Evolutionary conservation across 2,888 invertebrate genomes (phyloP), one percentile per base, ranked within the genome.

Genomic region (Uloborus plumipes): DNA sequence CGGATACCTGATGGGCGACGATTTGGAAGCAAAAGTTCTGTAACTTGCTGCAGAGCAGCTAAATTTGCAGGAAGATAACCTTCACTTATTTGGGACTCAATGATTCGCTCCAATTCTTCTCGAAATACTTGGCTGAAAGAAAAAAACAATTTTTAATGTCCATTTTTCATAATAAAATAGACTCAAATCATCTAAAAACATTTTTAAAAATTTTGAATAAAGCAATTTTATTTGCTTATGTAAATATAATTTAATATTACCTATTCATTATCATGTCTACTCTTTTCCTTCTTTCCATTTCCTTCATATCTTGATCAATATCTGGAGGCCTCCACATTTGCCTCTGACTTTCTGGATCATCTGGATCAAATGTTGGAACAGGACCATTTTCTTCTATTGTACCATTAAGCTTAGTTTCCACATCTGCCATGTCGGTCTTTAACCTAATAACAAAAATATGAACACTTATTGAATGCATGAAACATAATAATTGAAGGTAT

Each of bases 201-300:
- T n/a, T n/a, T n/a, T n/a, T n/a, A n/a, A n/a, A n/a, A n/a, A n/a
- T n/a, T n/a, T n/a, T n/a, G n/a, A n/a, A n/a, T n/a, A n/a, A n/a
- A n/a, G n/a, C n/a, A n/a, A n/a, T n/a, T n/a, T n/a, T n/a, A n/a
- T n/a, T n/a, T n/a, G n/a, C n/a, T n/a, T n/a, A n/a, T 31, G 31
- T 31, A 4, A 4, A 31, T 4, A 31, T 7, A 39, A 39, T 39
- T 39, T 39, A 39, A 39, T 39, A 39, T 39, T 71, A 87, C 83
- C 96, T 96, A 86, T 95, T 94, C 94, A 98, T 96, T 87, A 98
- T 95, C 89, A 96, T 94, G 88, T 98, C 98, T 55, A 99, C 99
- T 85, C 99, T 94, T 91, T 98, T 98, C 88, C 99, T 93, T 73
- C 98, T 93, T 89, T 98, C 98, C 99, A 99, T 99, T 91, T 99